Conservation (phyloP, 2,113 vertebrate species). For the Rhabdornis inornatus region DNA sequence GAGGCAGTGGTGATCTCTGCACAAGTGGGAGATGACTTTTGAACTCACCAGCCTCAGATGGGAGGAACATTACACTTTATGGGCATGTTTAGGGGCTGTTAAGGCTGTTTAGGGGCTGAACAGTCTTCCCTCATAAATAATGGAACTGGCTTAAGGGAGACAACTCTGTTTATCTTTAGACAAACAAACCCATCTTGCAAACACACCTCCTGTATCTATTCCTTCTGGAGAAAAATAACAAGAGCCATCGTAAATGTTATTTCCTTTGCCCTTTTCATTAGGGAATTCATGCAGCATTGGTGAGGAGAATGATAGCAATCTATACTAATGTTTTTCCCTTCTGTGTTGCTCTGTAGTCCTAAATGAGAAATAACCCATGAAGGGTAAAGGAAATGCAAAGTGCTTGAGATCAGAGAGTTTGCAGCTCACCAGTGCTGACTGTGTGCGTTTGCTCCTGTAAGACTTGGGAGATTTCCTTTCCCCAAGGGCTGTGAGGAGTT, state of each 20-base stretch:
- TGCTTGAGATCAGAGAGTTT: neutral
- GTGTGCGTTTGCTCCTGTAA: accelerated
- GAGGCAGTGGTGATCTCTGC: neutral
- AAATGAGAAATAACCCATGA: neutral
- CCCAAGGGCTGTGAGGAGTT: neutral
- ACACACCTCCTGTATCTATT: neutral
- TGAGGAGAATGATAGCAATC: neutral
- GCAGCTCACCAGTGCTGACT: neutral
- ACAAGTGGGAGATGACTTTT: conserved; percentile 42
- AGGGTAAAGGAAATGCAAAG: neutral
- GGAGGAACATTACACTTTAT: conserved; percentile 29
- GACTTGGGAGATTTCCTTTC: neutral
- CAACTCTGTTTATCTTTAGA: neutral
- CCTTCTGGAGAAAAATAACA: neutral
- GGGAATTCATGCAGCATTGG: neutral
- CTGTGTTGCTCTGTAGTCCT: neutral
- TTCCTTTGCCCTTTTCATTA: neutral
- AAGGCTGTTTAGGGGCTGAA: neutral
- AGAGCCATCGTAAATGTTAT: neutral
- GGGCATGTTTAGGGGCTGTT: conserved; percentile 29
- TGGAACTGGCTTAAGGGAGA: neutral
- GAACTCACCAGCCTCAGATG: neutral
- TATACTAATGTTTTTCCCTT: neutral
- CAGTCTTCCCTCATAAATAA: conserved; percentile 39
- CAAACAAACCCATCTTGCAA: neutral